Evolutionary conservation across 2,888 invertebrate genomes (phyloP), one percentile per base, ranked within the genome.

Genomic region (Tipula helvola): DNA sequence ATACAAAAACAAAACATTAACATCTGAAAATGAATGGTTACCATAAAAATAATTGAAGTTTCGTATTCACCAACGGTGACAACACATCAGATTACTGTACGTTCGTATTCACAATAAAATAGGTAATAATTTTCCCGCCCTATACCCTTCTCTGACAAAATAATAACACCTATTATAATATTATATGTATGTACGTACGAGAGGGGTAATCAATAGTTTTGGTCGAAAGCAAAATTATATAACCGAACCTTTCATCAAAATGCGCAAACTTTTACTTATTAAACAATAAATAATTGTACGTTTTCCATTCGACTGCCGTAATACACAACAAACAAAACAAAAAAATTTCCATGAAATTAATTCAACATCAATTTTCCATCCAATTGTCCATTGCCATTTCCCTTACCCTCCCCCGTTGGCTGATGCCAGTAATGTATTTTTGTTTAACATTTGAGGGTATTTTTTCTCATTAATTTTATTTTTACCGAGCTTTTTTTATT

Each of bases 31-130:
- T 71, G 28, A 71, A 71, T 71, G 18, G 71, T 71, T 28, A 10
- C 71, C 71, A 71, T 71, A 71, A 71, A 71, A 71, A 71, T 71
- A 71, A 71, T 71, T 71, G 71, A 71, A 71, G 71, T 71, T 71
- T 71, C 71, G 10, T 18, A 71, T 71, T 71, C 71, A 71, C 71
- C 71, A 71, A 28, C 71, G 71, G 71, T 71, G 71, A 71, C 71
- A 71, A 71, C 28, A 71, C 71, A 18, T 28, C 71, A 71, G 71
- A 71, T 71, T 28, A 71, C 71, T n/a, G n/a, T 52, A 4, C n/a
- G 7, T 28, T 28, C 52, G n/a, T 3, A 28, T 71, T 28, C 28
- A 71, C 28, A 71, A 71, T 13, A 28, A 71, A 71, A 71, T 71
- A 28, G 3, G 28, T 71, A 71, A 71, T 71, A 71, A 10, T 71